These are phyloP conservation scores for Coendou prehensilis DNA, from an alignment of 2,797 vertebrate species.

Conservation along the genomic window DNA sequence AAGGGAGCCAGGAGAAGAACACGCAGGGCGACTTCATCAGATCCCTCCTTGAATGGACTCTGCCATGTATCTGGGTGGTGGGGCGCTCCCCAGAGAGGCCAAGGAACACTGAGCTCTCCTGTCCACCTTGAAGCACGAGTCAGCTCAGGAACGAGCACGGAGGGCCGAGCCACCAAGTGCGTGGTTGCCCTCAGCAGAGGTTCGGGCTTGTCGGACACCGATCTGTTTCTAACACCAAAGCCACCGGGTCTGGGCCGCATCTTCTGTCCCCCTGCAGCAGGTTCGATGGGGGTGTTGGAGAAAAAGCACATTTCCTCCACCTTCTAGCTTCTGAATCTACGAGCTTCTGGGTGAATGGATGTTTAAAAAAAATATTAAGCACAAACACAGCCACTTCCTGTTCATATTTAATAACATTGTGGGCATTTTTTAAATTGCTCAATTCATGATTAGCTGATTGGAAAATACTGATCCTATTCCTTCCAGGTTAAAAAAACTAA, in stretches of 20 bases:
- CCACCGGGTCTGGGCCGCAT: constrained; percentile 63
- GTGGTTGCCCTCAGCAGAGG: constrained; percentile 69
- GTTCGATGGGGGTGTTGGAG: background rate
- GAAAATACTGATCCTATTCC: background rate
- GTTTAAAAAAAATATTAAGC: background rate
- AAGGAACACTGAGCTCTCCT: background rate
- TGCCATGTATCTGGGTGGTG: background rate
- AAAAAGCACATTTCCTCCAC: background rate
- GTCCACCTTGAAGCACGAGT: background rate
- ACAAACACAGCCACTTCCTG: background rate
- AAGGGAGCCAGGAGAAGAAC: background rate
- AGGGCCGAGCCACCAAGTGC: background rate
- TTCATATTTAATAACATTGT: background rate
- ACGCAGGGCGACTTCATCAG: too few relatives aligned
- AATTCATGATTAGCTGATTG: constrained; percentile 6
- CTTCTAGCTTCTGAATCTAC: background rate
- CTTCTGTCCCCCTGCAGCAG: constrained; percentile 78
- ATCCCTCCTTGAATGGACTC: background rate
- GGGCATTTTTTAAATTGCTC: constrained; percentile 9
- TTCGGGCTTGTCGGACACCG: constrained; percentile 71
- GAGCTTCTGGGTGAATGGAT: background rate
- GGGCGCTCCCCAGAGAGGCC: background rate
- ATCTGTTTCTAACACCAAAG: constrained; percentile 81
- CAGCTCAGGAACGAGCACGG: background rate
- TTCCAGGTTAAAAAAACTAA: background rate